Percentiles rank a stretch among this genome's conserved stretches.
phyloP scores from a whole-genome alignment of 2,888 invertebrate genomes.

The Malacosoma neustria region DNA sequence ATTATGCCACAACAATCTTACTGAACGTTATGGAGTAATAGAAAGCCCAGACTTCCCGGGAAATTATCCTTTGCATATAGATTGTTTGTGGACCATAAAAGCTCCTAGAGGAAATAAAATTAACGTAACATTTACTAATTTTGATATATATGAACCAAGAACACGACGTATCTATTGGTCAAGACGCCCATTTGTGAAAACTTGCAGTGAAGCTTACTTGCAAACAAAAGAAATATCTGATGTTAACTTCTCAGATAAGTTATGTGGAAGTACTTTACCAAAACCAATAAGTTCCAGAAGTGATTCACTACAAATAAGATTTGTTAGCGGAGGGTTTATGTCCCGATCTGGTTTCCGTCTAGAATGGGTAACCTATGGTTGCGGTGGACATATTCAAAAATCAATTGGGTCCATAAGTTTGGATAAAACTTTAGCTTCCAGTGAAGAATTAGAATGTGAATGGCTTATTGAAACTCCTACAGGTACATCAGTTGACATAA shows the following conservation, averaged over 20 bases:
- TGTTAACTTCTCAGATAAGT: conserved; percentile 39
- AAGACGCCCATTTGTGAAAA: background rate
- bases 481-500: conserved; percentile 80
- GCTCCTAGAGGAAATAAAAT: conserved; percentile 86
- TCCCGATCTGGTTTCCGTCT: conserved; percentile 82
- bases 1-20: conserved; percentile 79
- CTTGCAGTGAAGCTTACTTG: conserved; percentile 77
- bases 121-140: conserved; percentile 87
- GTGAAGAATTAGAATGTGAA: conserved; percentile 76
- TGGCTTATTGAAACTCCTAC: conserved; percentile 83
- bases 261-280: conserved; percentile 67
- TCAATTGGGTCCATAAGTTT: conserved; percentile 73
- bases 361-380: conserved; percentile 87
- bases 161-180: conserved; percentile 8
- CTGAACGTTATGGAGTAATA: conserved; percentile 82
- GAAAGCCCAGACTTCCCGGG: conserved; percentile 91
- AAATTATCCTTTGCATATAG: conserved; percentile 72
- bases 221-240: conserved; percentile 63
- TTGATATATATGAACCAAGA: conserved; percentile 48
- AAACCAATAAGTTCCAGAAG: conserved; percentile 70
- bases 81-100: conserved; percentile 86
- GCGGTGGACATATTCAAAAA: conserved; percentile 79
- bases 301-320: conserved; percentile 77
- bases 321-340: conserved; percentile 73
- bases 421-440: conserved; percentile 77